Conservation (phyloP, 2,113 vertebrate genomes). For the Mesitornis unicolor region DNA sequence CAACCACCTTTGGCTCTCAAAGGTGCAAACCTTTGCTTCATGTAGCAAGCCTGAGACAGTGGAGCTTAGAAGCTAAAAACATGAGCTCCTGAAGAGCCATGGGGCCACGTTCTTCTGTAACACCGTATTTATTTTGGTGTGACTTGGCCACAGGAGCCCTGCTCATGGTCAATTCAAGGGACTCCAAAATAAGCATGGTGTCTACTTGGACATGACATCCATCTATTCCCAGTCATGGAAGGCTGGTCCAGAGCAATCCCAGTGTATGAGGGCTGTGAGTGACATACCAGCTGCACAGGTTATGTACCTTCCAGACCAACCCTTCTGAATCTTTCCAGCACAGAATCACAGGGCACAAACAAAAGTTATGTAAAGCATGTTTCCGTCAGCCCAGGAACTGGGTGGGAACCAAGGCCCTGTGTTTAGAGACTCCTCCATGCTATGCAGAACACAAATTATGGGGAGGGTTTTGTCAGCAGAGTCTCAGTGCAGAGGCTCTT, state of each 20-base stretch:
- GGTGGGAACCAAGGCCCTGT: background rate
- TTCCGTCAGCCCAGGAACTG: background rate
- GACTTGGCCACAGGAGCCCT: background rate
- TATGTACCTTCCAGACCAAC: background rate
- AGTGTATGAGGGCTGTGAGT: background rate
- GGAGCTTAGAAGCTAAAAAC: background rate
- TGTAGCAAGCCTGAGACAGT: background rate
- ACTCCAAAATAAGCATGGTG: background rate
- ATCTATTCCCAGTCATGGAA: rapidly evolving
- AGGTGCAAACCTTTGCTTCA: too few species aligned
- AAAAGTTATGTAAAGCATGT: rapidly evolving
- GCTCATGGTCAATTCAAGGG: background rate
- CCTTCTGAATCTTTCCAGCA: background rate
- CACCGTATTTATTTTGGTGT: background rate
- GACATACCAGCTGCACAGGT: background rate
- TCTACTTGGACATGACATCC: background rate
- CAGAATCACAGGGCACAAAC: background rate
- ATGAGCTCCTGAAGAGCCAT: background rate
- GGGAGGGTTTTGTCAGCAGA: background rate
- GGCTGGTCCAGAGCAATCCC: background rate
- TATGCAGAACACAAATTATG: background rate
- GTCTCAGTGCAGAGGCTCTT: background rate
- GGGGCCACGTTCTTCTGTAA: background rate
- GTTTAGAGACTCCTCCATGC: background rate
- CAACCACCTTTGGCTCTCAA: rapidly evolving